Evolutionary conservation across 2,797 vertebrate species (phyloP).

Genomic region (Rhynchotus rufescens): DNA sequence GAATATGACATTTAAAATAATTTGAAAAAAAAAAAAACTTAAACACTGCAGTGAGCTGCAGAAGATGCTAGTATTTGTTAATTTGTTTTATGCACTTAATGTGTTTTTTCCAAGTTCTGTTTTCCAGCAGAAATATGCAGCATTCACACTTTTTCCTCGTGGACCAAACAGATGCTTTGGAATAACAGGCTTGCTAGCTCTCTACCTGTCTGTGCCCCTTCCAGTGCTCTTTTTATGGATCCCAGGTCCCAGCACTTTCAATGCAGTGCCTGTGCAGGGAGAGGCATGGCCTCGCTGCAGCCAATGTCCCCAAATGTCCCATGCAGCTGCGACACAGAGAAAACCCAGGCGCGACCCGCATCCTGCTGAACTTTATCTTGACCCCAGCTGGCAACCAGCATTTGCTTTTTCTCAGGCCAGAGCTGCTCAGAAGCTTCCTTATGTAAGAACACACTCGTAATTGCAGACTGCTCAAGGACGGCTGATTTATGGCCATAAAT

Average conservation of each 20-base stretch:
- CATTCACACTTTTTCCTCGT: neutral
- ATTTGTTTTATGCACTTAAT: neutral
- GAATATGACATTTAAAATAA: neutral
- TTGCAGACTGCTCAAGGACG: neutral
- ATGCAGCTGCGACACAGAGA: neutral
- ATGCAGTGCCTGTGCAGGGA: neutral
- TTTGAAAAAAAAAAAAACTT: neutral
- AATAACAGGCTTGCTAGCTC: neutral
- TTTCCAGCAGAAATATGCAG: neutral
- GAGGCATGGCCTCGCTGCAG: neutral
- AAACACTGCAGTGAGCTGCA: neutral
- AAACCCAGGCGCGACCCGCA: neutral
- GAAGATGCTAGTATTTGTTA: neutral
- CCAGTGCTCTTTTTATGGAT: neutral
- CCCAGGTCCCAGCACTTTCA: accelerated
- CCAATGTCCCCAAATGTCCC: neutral
- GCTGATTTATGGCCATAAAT: neutral
- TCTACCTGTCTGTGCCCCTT: neutral
- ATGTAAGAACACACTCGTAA: neutral
- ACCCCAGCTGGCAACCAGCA: neutral
- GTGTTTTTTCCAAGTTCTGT: neutral
- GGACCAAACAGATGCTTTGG: neutral
- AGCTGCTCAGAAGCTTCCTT: slow-evolving; percentile 22
- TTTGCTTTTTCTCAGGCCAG: neutral
- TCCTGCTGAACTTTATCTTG: neutral